Evolutionary conservation across 2,113 vertebrate species (phyloP), one percentile per base, ranked within the genome.

Genomic region (Synchiropus splendidus): DNA sequence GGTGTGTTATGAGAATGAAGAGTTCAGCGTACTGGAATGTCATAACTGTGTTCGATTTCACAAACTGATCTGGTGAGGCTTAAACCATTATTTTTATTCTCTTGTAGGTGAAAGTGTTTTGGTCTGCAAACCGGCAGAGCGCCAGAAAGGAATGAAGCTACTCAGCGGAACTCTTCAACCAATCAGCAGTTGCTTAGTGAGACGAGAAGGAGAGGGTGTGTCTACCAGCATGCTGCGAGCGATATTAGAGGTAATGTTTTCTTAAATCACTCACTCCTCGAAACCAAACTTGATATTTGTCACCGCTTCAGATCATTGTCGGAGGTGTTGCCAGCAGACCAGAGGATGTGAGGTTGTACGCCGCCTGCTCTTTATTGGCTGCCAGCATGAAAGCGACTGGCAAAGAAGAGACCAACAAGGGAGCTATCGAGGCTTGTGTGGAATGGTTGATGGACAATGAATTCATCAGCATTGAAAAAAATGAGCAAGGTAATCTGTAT

Each of bases 381-480:
- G 83, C 88, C 54, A 90, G 81, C 65, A 44, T 46, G 44, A 80
- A 58, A 56, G 36, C 42, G 31, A 52, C 64, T 2, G 8, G 36
- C 21, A 62, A 37, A 41, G 8, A 34, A 2, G 59, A 51, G 32
- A 33, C 6, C 4, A 84, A 77, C 44, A 70, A 50, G 32, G 90
- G 87, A 48, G 83, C 89, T 16, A 85, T 96, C 0, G 89, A 94
- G 51, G 81, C 85, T 61, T 93, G 88, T 60, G 89, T 95, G 50
- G 81, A 85, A 1, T 98, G 93, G 93, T 66, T 99, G 21, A 86
- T 97, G 73, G 87, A 89, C 67, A 95, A 94, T 39, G 94, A 99
- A 77, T 97, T 99, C 48, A 92, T 99, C 58, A 89, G 83, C 40
- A 74, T 86, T 38, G 75, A 85, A 50, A 87, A 85, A 48, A 83